Evolutionary conservation across 2,113 vertebrate species (phyloP).

Genomic region (Dicrurus megarhynchus): DNA sequence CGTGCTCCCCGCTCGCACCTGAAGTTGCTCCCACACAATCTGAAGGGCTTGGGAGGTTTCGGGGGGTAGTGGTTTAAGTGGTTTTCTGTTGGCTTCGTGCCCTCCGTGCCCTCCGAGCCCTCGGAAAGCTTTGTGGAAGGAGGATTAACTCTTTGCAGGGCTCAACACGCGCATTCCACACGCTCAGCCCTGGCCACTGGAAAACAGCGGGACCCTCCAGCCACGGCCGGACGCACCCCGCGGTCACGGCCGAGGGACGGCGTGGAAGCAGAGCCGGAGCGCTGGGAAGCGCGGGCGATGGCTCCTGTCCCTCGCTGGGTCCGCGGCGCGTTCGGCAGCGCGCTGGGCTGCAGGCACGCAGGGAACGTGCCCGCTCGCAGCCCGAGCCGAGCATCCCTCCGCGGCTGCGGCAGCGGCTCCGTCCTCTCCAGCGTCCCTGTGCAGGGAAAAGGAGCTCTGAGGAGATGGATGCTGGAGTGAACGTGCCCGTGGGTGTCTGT

Average conservation of each 20-base stretch:
- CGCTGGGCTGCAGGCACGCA: neutral
- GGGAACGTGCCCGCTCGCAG: neutral
- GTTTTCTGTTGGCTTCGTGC: neutral
- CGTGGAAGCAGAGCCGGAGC: neutral
- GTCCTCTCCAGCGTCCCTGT: neutral
- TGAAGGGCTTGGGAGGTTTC: neutral
- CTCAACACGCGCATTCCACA: neutral
- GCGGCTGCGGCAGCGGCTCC: neutral
- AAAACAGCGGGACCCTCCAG: neutral
- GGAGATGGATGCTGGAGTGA: neutral
- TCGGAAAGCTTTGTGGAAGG: neutral
- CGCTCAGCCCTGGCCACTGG: neutral
- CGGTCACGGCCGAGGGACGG: neutral
- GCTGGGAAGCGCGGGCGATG: rapidly evolving
- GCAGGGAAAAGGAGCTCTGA: neutral
- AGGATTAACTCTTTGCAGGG: neutral
- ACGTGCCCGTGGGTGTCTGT: neutral
- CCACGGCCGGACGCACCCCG: no score
- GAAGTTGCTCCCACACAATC: neutral
- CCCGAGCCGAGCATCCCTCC: neutral
- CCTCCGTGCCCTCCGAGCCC: neutral
- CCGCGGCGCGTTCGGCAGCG: neutral
- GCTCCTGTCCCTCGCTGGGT: rapidly evolving
- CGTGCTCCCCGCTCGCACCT: rapidly evolving
- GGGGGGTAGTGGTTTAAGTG: neutral